Percentiles rank a stretch among this genome's conserved stretches.
These are phyloP conservation scores for Cassiopea andromeda DNA, from an alignment of 30 jellyfish, hydroid and myxozoan genomes.

Conservation along the genomic window DNA sequence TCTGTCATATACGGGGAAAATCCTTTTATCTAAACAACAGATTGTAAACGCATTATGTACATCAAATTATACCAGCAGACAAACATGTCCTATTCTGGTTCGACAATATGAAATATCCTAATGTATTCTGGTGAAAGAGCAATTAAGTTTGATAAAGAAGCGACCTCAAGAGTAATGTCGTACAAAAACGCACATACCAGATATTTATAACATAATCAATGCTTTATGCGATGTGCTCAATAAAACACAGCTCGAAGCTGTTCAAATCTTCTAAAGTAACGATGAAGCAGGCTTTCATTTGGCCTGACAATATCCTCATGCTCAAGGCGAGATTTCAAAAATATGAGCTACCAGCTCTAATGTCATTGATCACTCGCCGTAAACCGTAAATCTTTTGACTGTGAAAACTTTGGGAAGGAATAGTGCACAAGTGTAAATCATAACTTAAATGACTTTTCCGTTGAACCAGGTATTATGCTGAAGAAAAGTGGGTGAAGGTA, in stretches of 20 bases:
- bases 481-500: background rate
- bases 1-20: conserved; percentile 44
- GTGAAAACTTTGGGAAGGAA: background rate
- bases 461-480: background rate
- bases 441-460: background rate
- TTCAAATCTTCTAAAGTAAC: no score
- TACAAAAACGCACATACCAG: background rate
- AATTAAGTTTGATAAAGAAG: background rate
- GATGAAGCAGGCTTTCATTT: no score
- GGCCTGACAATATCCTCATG: no score
- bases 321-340: no score
- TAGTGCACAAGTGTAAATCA: no score
- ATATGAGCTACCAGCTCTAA: no score
- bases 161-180: background rate
- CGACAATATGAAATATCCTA: background rate
- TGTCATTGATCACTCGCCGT: no score
- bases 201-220: background rate
- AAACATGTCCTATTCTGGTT: background rate
- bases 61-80: background rate
- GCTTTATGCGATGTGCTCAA: no score
- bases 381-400: background rate
- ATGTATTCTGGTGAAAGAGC: background rate
- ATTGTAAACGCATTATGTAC: conserved; percentile 32
- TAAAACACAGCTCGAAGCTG: no score
- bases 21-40: conserved; percentile 27